Conservation (phyloP, 2,113 vertebrate species). For the Trichomycterus rosablanca region DNA sequence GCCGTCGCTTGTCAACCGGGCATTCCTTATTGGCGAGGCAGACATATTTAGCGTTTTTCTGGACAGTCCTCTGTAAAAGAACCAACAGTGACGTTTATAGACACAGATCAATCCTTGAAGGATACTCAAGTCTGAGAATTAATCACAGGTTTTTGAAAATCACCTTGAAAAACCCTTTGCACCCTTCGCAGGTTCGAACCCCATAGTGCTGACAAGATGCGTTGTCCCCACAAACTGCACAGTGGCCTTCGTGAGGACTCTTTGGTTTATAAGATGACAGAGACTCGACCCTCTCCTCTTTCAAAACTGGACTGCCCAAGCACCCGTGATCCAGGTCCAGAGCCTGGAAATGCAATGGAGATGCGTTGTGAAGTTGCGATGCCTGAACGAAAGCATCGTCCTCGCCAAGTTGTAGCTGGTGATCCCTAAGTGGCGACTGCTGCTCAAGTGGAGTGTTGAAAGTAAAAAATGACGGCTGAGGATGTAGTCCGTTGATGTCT, state of each 20-base stretch:
- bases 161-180: conserved; percentile 98
- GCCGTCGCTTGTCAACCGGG: conserved; percentile 89
- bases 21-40: conserved; percentile 96
- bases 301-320: conserved; percentile 60
- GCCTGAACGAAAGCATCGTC: conserved; percentile 66
- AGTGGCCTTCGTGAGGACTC: conserved; percentile 79
- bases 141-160: too few relatives aligned
- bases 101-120: too few relatives aligned
- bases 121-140: too few relatives aligned
- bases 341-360: conserved; percentile 53
- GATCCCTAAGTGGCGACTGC: conserved; percentile 60
- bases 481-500: conserved; percentile 64
- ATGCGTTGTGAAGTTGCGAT: conserved; percentile 49
- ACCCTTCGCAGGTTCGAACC: conserved; percentile 93
- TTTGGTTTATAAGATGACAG: conserved; percentile 71
- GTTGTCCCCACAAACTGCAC: conserved; percentile 90
- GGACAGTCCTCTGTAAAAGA: conserved; percentile 84
- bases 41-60: conserved; percentile 97
- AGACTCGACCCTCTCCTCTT: conserved; percentile 49
- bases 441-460: conserved; percentile 65
- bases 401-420: conserved; percentile 61
- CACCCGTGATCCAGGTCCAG: conserved; percentile 62
- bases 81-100: too few relatives aligned
- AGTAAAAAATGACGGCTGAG: conserved; percentile 74
- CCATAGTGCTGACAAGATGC: conserved; percentile 96